Evolutionary conservation across 1,140 invertebrate genomes (phyloP), one percentile per base, ranked within the genome.

Genomic region (Elysia chlorotica): DNA sequence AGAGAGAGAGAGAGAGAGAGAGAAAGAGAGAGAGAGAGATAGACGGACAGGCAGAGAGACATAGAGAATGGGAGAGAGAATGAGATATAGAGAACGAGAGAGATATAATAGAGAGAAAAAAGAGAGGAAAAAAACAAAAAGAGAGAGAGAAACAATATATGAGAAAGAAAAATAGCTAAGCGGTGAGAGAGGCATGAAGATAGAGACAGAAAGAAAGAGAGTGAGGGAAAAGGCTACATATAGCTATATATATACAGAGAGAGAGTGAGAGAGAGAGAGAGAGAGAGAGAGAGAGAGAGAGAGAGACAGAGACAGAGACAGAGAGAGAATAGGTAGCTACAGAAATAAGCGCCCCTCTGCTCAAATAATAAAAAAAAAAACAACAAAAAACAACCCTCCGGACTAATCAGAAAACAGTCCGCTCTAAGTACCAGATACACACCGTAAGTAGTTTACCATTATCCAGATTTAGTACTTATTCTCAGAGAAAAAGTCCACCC

Each of bases 221-320:
- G 48, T 54, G 37, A 54, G 37, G 30, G 54, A 3, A 19, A 57
- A 2, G 2, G 14, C n/a, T 4, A 28, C 3, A 14, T 21, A 61
- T n/a, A 54, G 33, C 6, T 25, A 35, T 19, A 30, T n/a, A 37
- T 17, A 65, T 14, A 0, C 0, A 1, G 62, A 65, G 21, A 36
- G 28, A 4, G 4, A 36, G 35, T 25, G 1, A 37, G 30, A 33
- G 37, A 68, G 48, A 54, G 41, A 68, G 38, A 54, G 48, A 68
- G 37, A 68, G 35, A 63, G 57, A 62, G 35, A 63, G n/a, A 62
- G 59, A 71, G 59, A 36, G 36, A 36, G 69, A 62, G 36, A 71
- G 56, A 62, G 59, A 71, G 59, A 62, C 1, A 62, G 56, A 65
- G 35, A 2, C 28, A 33, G 25, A 59, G 21, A 35, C 14, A 59